These are phyloP conservation scores for Rhyacophila evoluta DNA, from an alignment of 2,888 invertebrate species.

Conservation along the genomic window DNA sequence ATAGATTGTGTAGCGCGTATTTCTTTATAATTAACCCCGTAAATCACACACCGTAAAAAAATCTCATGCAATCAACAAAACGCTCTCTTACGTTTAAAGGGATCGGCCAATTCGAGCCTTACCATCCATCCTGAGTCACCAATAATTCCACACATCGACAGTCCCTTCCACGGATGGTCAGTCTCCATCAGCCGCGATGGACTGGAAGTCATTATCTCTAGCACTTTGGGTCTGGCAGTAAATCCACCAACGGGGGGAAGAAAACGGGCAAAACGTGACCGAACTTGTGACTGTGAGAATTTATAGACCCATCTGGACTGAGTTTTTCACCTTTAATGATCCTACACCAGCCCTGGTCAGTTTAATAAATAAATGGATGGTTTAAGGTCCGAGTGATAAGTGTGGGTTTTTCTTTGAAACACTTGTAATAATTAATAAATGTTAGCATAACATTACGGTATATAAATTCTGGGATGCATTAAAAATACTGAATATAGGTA, in stretches of 20 bases:
- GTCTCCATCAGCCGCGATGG: slow-evolving; percentile 3
- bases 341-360: neutral
- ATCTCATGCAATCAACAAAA: neutral
- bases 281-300: neutral
- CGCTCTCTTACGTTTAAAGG: neutral
- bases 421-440: no score
- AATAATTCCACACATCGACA: slow-evolving; percentile 9
- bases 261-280: neutral
- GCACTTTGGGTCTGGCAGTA: slow-evolving; percentile 17
- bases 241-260: neutral
- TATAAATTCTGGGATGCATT: no score
- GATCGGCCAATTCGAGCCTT: neutral
- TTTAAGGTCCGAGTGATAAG: neutral
- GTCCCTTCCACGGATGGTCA: slow-evolving; percentile 5
- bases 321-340: slow-evolving; percentile 22
- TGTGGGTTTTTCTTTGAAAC: neutral
- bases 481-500: no score
- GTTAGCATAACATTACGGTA: no score
- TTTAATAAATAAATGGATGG: neutral
- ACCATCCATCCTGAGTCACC: neutral
- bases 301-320: neutral
- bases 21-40: no score
- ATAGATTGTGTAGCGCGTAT: no score
- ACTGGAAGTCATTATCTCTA: slow-evolving; percentile 22
- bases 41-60: neutral